Evolutionary conservation across 1,140 invertebrate species (phyloP), one percentile per base, ranked within the genome.

Genomic region (Procambarus clarkii): DNA sequence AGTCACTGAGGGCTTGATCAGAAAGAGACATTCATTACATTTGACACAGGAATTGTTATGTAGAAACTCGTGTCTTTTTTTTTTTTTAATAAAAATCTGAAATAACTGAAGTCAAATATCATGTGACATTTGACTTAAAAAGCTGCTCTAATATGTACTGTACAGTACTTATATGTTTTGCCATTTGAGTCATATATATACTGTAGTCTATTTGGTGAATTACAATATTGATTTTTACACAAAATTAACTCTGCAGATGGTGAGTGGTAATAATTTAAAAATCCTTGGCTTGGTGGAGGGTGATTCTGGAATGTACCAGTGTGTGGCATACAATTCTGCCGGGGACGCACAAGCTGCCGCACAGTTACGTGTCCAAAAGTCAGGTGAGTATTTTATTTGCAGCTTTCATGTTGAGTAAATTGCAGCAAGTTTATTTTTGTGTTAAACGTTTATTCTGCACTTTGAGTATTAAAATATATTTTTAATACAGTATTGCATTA

Each of bases 251-350:
- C 94, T 94, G 90, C 94, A 98, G 96, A 92, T 96, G 82, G 94
- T 95, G 5, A 94, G 95, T 92, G 95, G 95, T 48, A 94, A 97
- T 93, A 97, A 97, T 94, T 95, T 99, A 88, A 96, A 97, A 93
- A 99, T 99, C 94, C 96, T 98, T 90, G 98, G 98, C n/a, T 95
- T 99, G 78, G 95, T 99, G 88, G 94, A 95, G 74, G 96, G 97
- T 92, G 98, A 99, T 95, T 96, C 97, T 79, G 98, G 98, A 60
- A 97, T 99, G 95, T 99, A 99, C 94, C 98, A 99, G 95, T 99
- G 98, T 95, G 95, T 98, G 82, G 98, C 97, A 18, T 95, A 95
- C n/a, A 99, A 99, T 95, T 95, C 96, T 5, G 97, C 97, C 24
- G 98, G 98, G 77, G 97, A 96, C 94, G 96, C 98, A 18, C 97